phyloP scores from a whole-genome alignment of 2,113 vertebrate genomes.

The Seriola rivoliana region DNA sequence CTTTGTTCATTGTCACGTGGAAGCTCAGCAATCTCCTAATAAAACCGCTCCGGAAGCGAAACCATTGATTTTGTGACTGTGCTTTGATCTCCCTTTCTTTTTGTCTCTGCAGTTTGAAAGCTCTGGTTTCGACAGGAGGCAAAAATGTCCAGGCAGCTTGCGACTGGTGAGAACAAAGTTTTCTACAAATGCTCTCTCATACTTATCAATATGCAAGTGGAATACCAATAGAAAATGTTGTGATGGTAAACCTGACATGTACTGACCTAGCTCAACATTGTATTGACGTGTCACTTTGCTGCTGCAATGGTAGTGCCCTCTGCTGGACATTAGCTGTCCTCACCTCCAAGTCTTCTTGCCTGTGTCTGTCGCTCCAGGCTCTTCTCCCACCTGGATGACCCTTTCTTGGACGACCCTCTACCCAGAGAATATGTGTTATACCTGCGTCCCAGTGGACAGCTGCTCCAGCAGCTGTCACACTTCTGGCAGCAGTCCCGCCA shows the following conservation, averaged over 20 bases:
- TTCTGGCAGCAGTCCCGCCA: slow-evolving; percentile 98
- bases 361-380: slow-evolving; percentile 85
- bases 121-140: slow-evolving; percentile 95
- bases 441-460: slow-evolving; percentile 93
- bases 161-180: slow-evolving; percentile 93
- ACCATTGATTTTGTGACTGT: slow-evolving; percentile 79
- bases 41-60: slow-evolving; percentile 71
- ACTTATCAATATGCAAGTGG: slow-evolving; percentile 14
- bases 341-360: background rate
- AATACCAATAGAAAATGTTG: slow-evolving; percentile 19
- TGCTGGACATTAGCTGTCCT: slow-evolving; percentile 43
- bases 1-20: slow-evolving; percentile 42
- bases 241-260: slow-evolving; percentile 6
- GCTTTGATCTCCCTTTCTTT: slow-evolving; percentile 67
- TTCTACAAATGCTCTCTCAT: slow-evolving; percentile 61
- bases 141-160: slow-evolving; percentile 98
- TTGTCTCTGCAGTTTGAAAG: slow-evolving; percentile 90
- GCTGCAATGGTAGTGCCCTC: slow-evolving; percentile 49
- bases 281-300: background rate
- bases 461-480: slow-evolving; percentile 94
- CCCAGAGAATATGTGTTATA: slow-evolving; percentile 98
- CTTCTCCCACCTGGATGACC: slow-evolving; percentile 97
- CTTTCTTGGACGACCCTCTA: slow-evolving; percentile 94
- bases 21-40: slow-evolving; percentile 48
- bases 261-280: background rate